Evolutionary conservation across 2,888 invertebrate genomes (phyloP), one percentile per base, ranked within the genome.

Genomic region (Caenorhabditis sp.): DNA sequence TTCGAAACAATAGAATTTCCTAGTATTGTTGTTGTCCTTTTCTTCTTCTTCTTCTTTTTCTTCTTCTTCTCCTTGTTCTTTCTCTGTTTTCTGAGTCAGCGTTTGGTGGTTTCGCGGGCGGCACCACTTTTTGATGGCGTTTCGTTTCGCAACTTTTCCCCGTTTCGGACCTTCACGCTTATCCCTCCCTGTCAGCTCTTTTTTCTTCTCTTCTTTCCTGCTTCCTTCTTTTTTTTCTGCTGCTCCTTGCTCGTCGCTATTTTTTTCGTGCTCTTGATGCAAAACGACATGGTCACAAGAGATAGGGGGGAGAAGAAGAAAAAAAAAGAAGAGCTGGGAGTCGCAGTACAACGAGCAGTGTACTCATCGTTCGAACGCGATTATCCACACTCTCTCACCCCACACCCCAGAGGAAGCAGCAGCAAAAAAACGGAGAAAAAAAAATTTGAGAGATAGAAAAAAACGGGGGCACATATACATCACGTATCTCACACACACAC

Each of bases 271-370:
- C 70, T 70, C 70, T 68, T 70, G 59, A 70, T 70, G 70, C 50
- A 59, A 70, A 70, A 70, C 59, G 70, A 27, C 53, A 53, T 59
- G 70, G 70, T 70, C 70, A 70, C 70, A 70, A 70, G 70, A 70
- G 70, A 70, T 70, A 70, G 58, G 48, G 62, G n/a, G 27, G 37
- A 37, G 50, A 37, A 65, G 37, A 37, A 63, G 32, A 30, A 63
- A 41, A 53, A 58, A 68, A 35, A 68, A 58, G 68, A 68, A 52
- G 58, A 59, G 59, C 70, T 59, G 52, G 43, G 41, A 59, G 59
- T 70, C 70, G 70, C 53, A 70, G 70, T 70, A 70, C 70, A 70
- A 70, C 70, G 70, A 70, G 70, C 59, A 70, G 70, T 70, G 70
- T 70, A 70, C 70, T 70, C 59, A 70, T 70, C 70, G 53, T 70